Percentiles rank a stretch among this genome's conserved stretches.
These are phyloP conservation scores for Parnassius smintheus DNA, from an alignment of 2,888 invertebrate species.

Conservation along the genomic window DNA sequence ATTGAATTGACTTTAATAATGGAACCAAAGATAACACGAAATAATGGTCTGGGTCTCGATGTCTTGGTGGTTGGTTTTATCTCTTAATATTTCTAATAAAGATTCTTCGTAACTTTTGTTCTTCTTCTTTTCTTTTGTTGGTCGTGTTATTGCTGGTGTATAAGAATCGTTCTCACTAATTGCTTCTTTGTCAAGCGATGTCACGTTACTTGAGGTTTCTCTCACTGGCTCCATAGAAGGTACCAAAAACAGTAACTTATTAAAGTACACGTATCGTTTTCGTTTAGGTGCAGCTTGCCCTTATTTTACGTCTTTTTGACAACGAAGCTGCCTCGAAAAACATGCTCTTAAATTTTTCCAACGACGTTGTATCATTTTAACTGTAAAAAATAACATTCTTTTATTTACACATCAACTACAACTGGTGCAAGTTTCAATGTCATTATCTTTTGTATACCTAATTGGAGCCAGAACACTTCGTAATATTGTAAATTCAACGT, in stretches of 20 bases:
- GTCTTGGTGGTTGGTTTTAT: slow-evolving; percentile 24
- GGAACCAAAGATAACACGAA: slow-evolving; percentile 28
- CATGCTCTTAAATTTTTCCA: slow-evolving; percentile 25
- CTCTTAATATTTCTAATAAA: slow-evolving; percentile 25
- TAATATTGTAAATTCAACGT: slow-evolving; percentile 38
- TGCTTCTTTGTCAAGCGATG: slow-evolving; percentile 27
- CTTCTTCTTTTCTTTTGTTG: neutral
- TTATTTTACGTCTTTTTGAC: slow-evolving; percentile 34
- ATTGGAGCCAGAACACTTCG: slow-evolving; percentile 38
- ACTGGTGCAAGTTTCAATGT: slow-evolving; percentile 33
- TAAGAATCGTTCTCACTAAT: slow-evolving; percentile 19
- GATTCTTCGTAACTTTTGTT: slow-evolving; percentile 25
- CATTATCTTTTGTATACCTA: slow-evolving; percentile 38
- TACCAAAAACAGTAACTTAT: slow-evolving; percentile 34
- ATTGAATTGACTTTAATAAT: slow-evolving; percentile 20
- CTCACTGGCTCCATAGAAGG: slow-evolving; percentile 31
- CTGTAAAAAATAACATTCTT: slow-evolving; percentile 36
- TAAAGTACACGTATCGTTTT: slow-evolving; percentile 35
- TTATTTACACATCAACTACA: slow-evolving; percentile 33
- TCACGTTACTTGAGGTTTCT: slow-evolving; percentile 27
- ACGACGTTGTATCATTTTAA: neutral
- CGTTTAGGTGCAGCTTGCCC: slow-evolving; percentile 34
- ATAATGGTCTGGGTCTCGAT: slow-evolving; percentile 12
- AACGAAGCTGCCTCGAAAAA: slow-evolving; percentile 32
- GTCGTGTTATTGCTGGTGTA: slow-evolving; percentile 8